These are phyloP conservation scores for Synanthedon andrenaeformis DNA, from an alignment of 2,888 invertebrate genomes.

Conservation along the genomic window DNA sequence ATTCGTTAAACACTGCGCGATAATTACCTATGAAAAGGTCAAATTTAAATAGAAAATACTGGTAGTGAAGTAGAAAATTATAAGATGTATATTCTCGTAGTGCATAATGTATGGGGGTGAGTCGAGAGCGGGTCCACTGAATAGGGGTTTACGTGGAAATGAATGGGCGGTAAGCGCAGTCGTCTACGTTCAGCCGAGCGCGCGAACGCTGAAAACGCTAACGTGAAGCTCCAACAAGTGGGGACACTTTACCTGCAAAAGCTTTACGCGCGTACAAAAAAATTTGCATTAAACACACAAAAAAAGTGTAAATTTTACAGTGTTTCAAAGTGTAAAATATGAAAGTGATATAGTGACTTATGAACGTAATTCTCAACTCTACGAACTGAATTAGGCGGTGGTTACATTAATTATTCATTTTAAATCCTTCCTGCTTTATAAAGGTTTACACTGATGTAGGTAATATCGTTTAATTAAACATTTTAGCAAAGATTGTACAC, in stretches of 20 bases:
- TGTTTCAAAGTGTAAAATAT: conserved; percentile 5
- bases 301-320: neutral
- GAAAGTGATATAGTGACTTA: conserved; percentile 2
- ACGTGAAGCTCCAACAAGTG: conserved; percentile 49
- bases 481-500: neutral
- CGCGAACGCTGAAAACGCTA: conserved; percentile 48
- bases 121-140: conserved; percentile 28
- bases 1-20: too few relatives aligned
- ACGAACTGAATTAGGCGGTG: conserved; percentile 13
- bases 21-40: too few relatives aligned
- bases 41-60: too few relatives aligned
- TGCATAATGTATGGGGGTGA: conserved; percentile 11
- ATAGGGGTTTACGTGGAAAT: conserved; percentile 32
- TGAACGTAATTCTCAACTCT: conserved; percentile 10
- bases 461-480: neutral
- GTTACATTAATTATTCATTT: conserved; percentile 19
- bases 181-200: conserved; percentile 59
- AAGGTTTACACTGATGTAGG: neutral
- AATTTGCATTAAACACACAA: neutral
- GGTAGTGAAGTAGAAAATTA: neutral
- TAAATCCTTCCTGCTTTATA: conserved; percentile 6
- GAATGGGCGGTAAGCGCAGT: conserved; percentile 64
- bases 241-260: conserved; percentile 9
- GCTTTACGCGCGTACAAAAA: neutral
- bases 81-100: neutral